Evolutionary conservation across 2,797 vertebrate genomes (phyloP), one percentile per base, ranked within the genome.

Genomic region (Artibeus jamaicensis): DNA sequence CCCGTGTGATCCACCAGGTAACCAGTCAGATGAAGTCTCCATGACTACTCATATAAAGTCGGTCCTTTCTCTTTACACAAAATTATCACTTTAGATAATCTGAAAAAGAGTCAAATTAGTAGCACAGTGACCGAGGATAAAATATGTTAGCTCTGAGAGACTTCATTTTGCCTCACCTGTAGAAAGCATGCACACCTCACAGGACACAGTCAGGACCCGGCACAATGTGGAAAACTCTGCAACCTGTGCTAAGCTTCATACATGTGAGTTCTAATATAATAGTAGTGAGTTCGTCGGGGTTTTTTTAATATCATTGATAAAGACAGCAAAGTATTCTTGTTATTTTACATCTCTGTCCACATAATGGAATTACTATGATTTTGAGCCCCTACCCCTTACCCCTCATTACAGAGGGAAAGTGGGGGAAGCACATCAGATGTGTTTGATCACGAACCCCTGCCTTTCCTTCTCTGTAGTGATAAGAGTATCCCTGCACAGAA

Each of bases 401-500:
- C 39, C n/a, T 39, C 24, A 0, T 53, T 37, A 73, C 18, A 6
- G 32, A 59, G 0, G 29, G 9, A 76, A 53, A 90, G 3, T 42
- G 39, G 24, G 3, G 3, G 0, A 55, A n/a, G 59, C 16, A 18
- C 22, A 9, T 55, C 37, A 19, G 0, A 2, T 11, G 2, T 1
- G 19, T 39, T n/a, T 46, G n/a, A 87, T n/a, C 48, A 14, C 1
- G 15, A 48, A 57, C 42, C 6, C 3, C 44, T 9, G 1, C 9
- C 7, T 44, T 44, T 76, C 50, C 2, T 11, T 59, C 26, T 53
- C 39, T 34, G 4, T 48, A 34, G 2, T 0, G 9, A n/a, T 29
- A 42, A 12, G 3, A 34, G 0, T 7, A 90, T 0, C 29, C 22
- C 0, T 73, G 42, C 21, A 42, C 3, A 70, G 0, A 62, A 34